A percentile compares a stretch with the other conserved stretches of the same genome.
Conservation (phyloP, 1,140 invertebrate genomes). For the Epicauta chinensis region DNA sequence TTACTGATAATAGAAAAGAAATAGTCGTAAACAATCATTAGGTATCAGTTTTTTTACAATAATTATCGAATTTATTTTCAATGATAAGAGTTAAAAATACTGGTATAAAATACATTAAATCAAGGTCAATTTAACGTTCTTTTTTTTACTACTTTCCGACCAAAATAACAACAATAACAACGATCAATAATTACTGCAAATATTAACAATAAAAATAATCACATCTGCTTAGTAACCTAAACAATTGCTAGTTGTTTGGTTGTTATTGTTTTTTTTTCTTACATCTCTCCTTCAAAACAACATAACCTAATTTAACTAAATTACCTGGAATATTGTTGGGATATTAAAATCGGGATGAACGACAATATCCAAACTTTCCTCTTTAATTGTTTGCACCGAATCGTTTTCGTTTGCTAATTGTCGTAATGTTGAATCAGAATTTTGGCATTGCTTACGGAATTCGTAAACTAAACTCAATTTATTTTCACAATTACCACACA, state of each 20-base stretch:
- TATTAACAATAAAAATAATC: too few species aligned
- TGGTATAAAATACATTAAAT: background rate
- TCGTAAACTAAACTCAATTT: slow-evolving; percentile 41
- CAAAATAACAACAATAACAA: too few species aligned
- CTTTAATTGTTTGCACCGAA: slow-evolving; percentile 15
- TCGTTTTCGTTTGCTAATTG: slow-evolving; percentile 23
- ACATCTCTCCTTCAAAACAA: too few species aligned
- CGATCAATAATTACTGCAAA: too few species aligned
- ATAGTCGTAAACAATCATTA: too few species aligned
- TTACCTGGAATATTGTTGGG: slow-evolving; percentile 1
- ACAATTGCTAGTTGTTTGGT: too few species aligned
- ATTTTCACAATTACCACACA: slow-evolving; percentile 40
- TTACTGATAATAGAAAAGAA: too few species aligned
- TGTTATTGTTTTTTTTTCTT: slow-evolving; percentile 1
- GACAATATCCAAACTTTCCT: slow-evolving; percentile 26
- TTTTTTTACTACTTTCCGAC: too few species aligned
- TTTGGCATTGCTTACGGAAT: slow-evolving; percentile 44
- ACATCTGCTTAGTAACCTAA: too few species aligned
- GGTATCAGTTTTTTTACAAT: too few species aligned
- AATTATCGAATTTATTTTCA: too few species aligned
- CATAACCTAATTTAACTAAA: slow-evolving; percentile 13
- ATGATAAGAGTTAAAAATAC: background rate
- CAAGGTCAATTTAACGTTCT: too few species aligned
- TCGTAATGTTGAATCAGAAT: slow-evolving; percentile 48
- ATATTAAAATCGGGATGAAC: slow-evolving; percentile 35